phyloP scores from a whole-genome alignment of 2,113 vertebrate genomes.

The Etia nguti region DNA sequence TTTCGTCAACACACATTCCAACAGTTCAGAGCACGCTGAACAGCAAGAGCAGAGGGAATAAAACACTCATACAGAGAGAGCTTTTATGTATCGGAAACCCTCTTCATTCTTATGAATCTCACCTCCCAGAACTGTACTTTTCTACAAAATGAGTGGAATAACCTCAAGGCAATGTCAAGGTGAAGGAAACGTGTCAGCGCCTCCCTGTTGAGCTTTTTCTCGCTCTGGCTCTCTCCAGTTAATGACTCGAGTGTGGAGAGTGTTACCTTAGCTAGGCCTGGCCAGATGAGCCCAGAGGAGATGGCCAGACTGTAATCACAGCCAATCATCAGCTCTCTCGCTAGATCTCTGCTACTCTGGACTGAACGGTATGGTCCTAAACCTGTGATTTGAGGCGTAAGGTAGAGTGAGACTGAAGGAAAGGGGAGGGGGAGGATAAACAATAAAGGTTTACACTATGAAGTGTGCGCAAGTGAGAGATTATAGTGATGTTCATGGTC shows the following conservation, averaged over 20 bases:
- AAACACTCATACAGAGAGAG: slow-evolving; percentile 9
- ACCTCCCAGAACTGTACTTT: slow-evolving; percentile 28
- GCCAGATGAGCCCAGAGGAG: slow-evolving; percentile 58
- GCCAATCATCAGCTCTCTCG: slow-evolving; percentile 59
- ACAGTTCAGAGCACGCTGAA: slow-evolving; percentile 1
- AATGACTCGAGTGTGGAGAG: slow-evolving; percentile 48
- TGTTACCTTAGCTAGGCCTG: slow-evolving; percentile 19
- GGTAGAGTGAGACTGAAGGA: slow-evolving; percentile 2
- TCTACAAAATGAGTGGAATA: slow-evolving; percentile 32
- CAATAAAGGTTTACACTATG: neutral
- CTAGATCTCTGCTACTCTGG: slow-evolving; percentile 24
- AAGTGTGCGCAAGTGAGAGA: neutral
- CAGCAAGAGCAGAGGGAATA: slow-evolving; percentile 14
- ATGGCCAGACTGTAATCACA: slow-evolving; percentile 64
- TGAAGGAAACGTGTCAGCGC: slow-evolving; percentile 55
- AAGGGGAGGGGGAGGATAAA: neutral
- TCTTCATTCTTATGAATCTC: slow-evolving; percentile 39
- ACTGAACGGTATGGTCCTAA: slow-evolving; percentile 11
- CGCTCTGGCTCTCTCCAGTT: slow-evolving; percentile 38
- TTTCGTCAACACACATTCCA: slow-evolving; percentile 15
- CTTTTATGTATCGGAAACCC: slow-evolving; percentile 35
- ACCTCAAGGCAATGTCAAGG: slow-evolving; percentile 68
- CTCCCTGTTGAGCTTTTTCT: slow-evolving; percentile 42
- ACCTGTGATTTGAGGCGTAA: slow-evolving; percentile 41
- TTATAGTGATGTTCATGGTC: neutral